Conservation (phyloP, 2,113 vertebrate species). For the Aptenodytes forsteri region DNA sequence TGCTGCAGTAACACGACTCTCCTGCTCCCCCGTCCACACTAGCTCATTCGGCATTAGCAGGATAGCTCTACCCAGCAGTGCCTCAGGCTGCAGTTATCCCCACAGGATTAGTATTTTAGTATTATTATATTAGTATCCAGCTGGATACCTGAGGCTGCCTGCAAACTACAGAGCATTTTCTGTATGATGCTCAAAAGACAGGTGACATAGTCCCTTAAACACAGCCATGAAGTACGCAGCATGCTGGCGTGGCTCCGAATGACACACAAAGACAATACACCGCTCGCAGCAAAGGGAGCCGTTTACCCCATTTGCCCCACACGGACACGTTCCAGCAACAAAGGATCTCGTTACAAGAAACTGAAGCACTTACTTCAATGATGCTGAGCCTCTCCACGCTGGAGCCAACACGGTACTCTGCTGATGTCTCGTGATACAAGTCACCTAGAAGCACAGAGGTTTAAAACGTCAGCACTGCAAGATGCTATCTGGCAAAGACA, state of each 20-base stretch:
- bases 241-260: not conserved
- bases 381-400: slow-evolving; percentile 80
- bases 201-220: not conserved
- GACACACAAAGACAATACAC: not conserved
- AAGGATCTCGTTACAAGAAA: not conserved
- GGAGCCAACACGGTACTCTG: slow-evolving; percentile 76
- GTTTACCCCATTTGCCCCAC: not conserved
- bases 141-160: not conserved
- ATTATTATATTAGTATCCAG: not conserved
- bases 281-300: not conserved
- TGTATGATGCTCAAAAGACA: not conserved
- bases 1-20: not conserved
- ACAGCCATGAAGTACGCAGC: not conserved
- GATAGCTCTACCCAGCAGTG: not conserved
- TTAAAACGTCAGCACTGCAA: not conserved
- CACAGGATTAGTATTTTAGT: not conserved
- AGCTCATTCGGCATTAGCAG: not conserved
- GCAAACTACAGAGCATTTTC: not conserved
- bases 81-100: not conserved
- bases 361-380: slow-evolving; percentile 76
- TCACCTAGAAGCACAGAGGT: slow-evolving; percentile 73
- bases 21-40: not conserved
- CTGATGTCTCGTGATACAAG: slow-evolving; percentile 79
- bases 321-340: not conserved
- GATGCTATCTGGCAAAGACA: not conserved